phyloP scores from a whole-genome alignment of 2,113 vertebrate species.

The Chiloscyllium plagiosum region DNA sequence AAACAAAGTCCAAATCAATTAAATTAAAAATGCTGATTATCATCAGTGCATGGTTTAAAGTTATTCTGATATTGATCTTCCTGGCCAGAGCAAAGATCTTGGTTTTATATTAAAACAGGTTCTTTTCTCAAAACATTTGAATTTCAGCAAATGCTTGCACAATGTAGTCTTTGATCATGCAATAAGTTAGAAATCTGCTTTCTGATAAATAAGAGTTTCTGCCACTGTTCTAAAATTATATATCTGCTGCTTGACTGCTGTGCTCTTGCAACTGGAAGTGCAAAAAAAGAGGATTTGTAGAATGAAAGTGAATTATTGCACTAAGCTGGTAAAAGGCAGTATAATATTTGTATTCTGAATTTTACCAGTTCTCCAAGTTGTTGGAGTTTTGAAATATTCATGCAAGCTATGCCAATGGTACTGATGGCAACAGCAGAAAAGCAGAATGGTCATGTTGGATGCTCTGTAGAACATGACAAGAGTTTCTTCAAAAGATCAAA shows the following conservation, averaged over 20 bases:
- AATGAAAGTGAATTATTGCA: not conserved
- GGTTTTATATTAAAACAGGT: not conserved
- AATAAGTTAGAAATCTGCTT: not conserved
- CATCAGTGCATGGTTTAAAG: not conserved
- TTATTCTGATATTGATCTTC: not conserved
- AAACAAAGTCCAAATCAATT: not conserved
- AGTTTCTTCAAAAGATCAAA: not conserved
- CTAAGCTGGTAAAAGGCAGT: not conserved
- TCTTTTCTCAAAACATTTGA: slow-evolving; percentile 8
- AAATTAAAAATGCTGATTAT: not conserved
- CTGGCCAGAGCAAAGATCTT: not conserved
- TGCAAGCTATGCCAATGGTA: not conserved
- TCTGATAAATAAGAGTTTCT: not conserved
- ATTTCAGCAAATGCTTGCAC: not conserved
- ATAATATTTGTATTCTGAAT: not conserved
- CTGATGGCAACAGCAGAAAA: not conserved
- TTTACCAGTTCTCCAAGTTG: not conserved
- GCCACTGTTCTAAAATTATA: not conserved
- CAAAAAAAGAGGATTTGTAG: not conserved
- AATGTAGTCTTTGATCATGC: not conserved
- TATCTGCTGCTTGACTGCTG: not conserved
- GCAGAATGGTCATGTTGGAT: slow-evolving; percentile 18
- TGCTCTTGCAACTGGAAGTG: not conserved
- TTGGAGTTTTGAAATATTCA: not conserved
- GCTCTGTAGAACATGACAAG: not conserved